A percentile compares a stretch with the other conserved stretches of the same genome.
phyloP scores from a whole-genome alignment of 2,797 vertebrate genomes.

The Poeciliopsis infans region DNA sequence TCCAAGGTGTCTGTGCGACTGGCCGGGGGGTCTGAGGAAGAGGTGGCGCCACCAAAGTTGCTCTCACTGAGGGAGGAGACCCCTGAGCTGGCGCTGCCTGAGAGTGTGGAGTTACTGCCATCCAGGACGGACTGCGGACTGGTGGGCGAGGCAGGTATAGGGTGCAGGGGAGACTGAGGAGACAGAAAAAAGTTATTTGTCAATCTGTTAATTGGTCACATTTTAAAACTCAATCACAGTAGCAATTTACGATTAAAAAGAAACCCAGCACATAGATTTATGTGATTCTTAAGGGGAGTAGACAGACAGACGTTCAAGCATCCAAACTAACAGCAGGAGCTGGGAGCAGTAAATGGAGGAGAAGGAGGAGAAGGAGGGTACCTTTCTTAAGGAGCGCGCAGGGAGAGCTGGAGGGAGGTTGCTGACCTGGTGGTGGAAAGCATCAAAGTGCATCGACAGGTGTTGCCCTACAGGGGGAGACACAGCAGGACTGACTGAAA shows the following conservation, averaged over 20 bases:
- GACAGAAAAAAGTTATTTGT: neutral
- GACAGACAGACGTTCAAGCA: slow-evolving; percentile 22
- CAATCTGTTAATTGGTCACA: neutral
- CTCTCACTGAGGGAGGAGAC: slow-evolving; percentile 93
- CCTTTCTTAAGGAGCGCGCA: slow-evolving; percentile 92
- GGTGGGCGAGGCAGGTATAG: slow-evolving; percentile 93
- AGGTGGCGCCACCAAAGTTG: slow-evolving; percentile 80
- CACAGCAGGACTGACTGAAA: slow-evolving; percentile 74
- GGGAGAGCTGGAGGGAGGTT: slow-evolving; percentile 91
- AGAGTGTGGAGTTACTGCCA: slow-evolving; percentile 93
- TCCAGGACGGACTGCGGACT: slow-evolving; percentile 91
- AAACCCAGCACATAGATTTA: neutral
- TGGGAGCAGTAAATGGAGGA: slow-evolving; percentile 15
- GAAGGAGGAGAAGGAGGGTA: slow-evolving; percentile 72
- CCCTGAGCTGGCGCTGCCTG: slow-evolving; percentile 91
- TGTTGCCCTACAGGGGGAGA: slow-evolving; percentile 84
- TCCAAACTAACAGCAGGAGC: slow-evolving; percentile 32
- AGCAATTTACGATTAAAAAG: neutral
- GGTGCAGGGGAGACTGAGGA: slow-evolving; percentile 88
- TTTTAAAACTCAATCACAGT: neutral
- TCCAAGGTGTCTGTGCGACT: slow-evolving; percentile 89
- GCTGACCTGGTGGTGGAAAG: slow-evolving; percentile 91
- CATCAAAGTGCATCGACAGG: slow-evolving; percentile 92
- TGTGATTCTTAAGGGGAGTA: slow-evolving; percentile 4
- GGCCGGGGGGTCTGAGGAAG: slow-evolving; percentile 74